These are phyloP conservation scores for Heliconius hewitsoni DNA, from an alignment of 1,140 invertebrate genomes.

Conservation along the genomic window DNA sequence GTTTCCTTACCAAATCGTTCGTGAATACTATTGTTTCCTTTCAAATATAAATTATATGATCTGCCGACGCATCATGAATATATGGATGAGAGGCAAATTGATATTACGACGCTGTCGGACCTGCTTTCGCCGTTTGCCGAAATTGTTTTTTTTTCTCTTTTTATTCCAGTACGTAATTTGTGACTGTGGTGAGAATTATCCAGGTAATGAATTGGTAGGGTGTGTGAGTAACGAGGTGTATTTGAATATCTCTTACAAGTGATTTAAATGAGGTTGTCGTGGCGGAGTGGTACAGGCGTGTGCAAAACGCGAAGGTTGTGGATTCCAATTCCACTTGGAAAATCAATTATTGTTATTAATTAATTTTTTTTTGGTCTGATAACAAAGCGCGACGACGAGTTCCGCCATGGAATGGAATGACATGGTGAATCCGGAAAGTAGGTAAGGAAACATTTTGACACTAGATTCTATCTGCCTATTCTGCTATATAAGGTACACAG, in stretches of 20 bases:
- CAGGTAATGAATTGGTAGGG: conserved; percentile 54
- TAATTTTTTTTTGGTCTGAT: background rate
- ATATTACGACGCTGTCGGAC: conserved; percentile 69
- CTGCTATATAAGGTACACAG: too few species aligned
- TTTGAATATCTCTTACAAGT: background rate
- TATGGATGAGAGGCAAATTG: conserved; percentile 77
- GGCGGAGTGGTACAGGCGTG: too few species aligned
- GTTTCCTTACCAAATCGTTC: conserved; percentile 65
- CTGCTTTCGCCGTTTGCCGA: conserved; percentile 58
- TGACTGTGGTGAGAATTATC: conserved; percentile 71
- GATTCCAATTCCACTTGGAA: too few species aligned
- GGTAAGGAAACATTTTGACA: too few species aligned
- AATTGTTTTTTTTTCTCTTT: conserved; percentile 79
- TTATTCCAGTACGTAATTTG: conserved; percentile 69
- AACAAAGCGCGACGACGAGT: too few species aligned
- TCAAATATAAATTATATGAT: conserved; percentile 80
- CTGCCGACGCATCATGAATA: conserved; percentile 69
- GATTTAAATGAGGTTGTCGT: background rate
- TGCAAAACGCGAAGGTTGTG: too few species aligned
- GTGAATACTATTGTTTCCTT: conserved; percentile 74
- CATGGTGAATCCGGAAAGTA: too few species aligned
- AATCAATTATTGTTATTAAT: background rate
- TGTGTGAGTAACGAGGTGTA: conserved; percentile 16
- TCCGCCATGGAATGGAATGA: too few species aligned
- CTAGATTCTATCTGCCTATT: too few species aligned